A percentile compares a stretch with the other conserved stretches of the same genome.
These are phyloP conservation scores for Helogale parvula DNA, from an alignment of 2,113 vertebrate genomes.

Conservation along the genomic window DNA sequence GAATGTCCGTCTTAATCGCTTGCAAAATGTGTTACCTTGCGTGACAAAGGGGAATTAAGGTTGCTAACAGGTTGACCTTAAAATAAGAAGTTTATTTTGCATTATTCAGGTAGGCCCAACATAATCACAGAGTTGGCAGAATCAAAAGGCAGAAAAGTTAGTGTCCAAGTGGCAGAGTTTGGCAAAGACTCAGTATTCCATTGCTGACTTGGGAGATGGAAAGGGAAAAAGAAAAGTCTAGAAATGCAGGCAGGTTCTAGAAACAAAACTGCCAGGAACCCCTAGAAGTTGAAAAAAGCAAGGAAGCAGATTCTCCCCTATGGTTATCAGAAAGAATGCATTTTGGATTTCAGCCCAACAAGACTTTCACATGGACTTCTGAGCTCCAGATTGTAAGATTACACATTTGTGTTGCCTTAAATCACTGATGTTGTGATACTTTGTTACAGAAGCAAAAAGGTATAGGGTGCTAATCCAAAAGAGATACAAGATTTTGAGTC, in stretches of 20 bases:
- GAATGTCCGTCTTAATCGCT: neutral
- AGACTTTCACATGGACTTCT: neutral
- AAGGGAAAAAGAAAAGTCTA: neutral
- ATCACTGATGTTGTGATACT: neutral
- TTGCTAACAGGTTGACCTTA: neutral
- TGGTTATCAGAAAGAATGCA: neutral
- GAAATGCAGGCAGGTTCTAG: neutral
- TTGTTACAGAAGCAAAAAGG: neutral
- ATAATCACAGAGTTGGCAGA: neutral
- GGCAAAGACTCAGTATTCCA: neutral
- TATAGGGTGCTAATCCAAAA: neutral
- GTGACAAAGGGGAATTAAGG: neutral
- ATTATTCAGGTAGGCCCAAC: neutral
- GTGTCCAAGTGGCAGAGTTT: neutral
- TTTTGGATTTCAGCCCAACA: neutral
- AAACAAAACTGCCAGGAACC: neutral
- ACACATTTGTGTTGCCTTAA: neutral
- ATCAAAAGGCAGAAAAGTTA: neutral
- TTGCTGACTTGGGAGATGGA: neutral
- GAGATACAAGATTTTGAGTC: neutral
- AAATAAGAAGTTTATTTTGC: neutral
- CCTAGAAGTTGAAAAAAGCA: neutral
- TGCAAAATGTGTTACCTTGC: neutral
- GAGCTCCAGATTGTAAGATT: neutral
- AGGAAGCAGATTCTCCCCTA: neutral